Base-by-base conservation (phyloP, 2,113 vertebrate species). In the Ageneiosus marmoratus region DNA sequence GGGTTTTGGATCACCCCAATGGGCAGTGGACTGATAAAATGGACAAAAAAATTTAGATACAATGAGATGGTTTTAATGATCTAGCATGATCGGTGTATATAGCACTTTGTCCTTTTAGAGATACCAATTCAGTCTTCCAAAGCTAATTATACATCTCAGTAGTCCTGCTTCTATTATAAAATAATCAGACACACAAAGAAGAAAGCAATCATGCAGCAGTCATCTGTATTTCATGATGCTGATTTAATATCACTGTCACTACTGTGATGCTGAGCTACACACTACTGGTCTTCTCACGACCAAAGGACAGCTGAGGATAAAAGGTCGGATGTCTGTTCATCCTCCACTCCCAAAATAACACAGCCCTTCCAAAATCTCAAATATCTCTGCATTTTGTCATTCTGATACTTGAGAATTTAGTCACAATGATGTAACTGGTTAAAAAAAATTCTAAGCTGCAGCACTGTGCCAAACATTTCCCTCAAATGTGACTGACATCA, bases 211-310 rank as follows among this genome's bases (percentile, higher is more conserved):
- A 18, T 56, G 70, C 34, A 79, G 50, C 11, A 11, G 16, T 69
- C n/a, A 60, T 80, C 83, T 83, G 62, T 20, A 72, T 46, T 76
- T 73, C 48, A 81, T 77, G 15, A 58, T 1, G 46, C 4, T 85
- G 67, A 87, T 85, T 86, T 85, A 75, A 83, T 81, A 85, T 50
- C 76, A 50, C 73, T 32, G 37, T 84, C 79, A 79, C 32, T 37
- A 74, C 60, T 24, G 69, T 63, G 77, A 85, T 27, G 70, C 18
- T 69, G 69, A 65, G 24, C 37, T 37, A 58, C 83, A 65, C 77
- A 84, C 58, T 29, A 27, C 34, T 69, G 32, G 62, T 12, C 72
- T 48, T 20, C 56, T 70, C 53, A 80, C 41, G 60, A 78, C 44
- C 65, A 34, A 63, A 55, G 29, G 81, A 82, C 50, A 72, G 70